Evolutionary conservation across 2,888 invertebrate species (phyloP).

Genomic region (Cryptosula pallasiana): DNA sequence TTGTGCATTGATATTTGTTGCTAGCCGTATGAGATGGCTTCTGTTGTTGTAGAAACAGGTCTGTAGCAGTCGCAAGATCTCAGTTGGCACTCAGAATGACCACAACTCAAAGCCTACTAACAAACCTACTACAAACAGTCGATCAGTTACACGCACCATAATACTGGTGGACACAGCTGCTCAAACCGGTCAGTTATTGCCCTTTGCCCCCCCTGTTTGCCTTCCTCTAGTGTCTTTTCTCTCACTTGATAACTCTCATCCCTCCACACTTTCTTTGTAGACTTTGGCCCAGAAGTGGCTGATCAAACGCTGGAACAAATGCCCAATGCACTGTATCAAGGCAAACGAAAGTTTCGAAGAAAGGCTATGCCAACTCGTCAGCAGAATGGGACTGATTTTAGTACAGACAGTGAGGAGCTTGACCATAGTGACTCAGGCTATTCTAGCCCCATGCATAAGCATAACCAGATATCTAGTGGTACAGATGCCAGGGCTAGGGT

Average conservation of each 20-base stretch:
- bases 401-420: conserved; percentile 30
- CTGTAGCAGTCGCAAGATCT: no score
- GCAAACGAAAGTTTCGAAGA: conserved; percentile 13
- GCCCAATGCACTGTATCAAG: conserved; percentile 37
- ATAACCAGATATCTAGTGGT: conserved; percentile 39
- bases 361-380: conserved; percentile 26
- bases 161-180: conserved; percentile 33
- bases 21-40: no score
- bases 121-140: conserved; percentile 21
- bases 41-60: no score
- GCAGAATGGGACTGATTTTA: conserved; percentile 8
- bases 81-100: conserved; percentile 32
- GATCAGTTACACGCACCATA: conserved; percentile 30
- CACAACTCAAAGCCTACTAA: conserved; percentile 11
- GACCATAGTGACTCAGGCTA: conserved; percentile 47
- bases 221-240: no score
- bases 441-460: conserved; percentile 40
- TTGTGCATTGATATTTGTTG: no score
- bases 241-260: background rate
- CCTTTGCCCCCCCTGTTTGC: no score
- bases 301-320: conserved; percentile 39
- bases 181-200: conserved; percentile 32
- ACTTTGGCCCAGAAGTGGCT: conserved; percentile 42
- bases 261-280: conserved; percentile 33
- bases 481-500: conserved; percentile 28